Conservation (phyloP, 2,888 invertebrate species). For the Isotomurus palustris region DNA sequence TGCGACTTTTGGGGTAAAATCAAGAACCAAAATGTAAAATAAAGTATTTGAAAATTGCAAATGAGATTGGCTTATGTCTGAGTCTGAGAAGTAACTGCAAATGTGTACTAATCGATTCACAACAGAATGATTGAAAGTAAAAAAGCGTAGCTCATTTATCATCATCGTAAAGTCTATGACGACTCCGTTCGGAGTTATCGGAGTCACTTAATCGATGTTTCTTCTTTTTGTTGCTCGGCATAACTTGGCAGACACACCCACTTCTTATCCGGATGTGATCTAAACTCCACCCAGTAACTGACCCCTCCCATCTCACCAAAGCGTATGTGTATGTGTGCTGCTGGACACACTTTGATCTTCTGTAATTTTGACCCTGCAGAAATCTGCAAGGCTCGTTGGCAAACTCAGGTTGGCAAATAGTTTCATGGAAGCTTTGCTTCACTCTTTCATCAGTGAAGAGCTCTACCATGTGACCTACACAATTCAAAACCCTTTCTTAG, state of each 20-base stretch:
- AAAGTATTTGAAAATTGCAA: background rate
- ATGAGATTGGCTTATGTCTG: background rate
- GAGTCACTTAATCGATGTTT: no score
- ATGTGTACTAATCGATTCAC: background rate
- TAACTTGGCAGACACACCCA: slow-evolving; percentile 42
- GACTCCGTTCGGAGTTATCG: no score
- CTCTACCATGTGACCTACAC: slow-evolving; percentile 40
- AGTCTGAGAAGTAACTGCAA: background rate
- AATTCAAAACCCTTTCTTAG: background rate
- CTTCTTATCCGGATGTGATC: slow-evolving; percentile 41
- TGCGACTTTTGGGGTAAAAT: no score
- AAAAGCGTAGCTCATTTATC: no score
- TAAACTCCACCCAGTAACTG: slow-evolving; percentile 34
- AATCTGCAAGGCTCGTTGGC: slow-evolving; percentile 37
- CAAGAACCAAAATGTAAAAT: background rate
- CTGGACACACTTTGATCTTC: slow-evolving; percentile 38
- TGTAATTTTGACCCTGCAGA: slow-evolving; percentile 30
- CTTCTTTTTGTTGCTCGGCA: slow-evolving; percentile 11
- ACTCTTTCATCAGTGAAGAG: slow-evolving; percentile 39
- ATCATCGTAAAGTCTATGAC: no score
- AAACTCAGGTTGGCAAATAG: slow-evolving; percentile 35
- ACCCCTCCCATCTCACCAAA: slow-evolving; percentile 26
- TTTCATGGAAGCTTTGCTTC: slow-evolving; percentile 40
- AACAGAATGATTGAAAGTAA: no score
- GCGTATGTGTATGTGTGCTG: slow-evolving; percentile 42